These are phyloP conservation scores for Musca domestica DNA, from an alignment of 1,140 invertebrate species.

Conservation along the genomic window DNA sequence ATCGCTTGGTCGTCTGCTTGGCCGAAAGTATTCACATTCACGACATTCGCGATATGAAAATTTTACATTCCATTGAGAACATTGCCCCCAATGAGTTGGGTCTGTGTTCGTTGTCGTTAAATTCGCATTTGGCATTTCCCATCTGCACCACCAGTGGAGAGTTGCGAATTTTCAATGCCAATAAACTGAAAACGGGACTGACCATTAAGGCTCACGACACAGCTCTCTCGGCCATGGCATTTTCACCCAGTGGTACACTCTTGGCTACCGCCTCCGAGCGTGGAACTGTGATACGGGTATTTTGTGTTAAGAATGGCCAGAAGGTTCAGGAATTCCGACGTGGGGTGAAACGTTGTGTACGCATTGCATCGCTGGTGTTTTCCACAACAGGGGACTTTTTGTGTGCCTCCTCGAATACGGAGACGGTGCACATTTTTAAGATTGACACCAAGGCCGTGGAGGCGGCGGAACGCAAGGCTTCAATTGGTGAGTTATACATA, in stretches of 20 bases:
- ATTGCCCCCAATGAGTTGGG: slow-evolving; percentile 94
- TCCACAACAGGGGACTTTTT: slow-evolving; percentile 81
- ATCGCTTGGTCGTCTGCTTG: slow-evolving; percentile 91
- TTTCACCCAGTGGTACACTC: slow-evolving; percentile 81
- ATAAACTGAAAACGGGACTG: slow-evolving; percentile 88
- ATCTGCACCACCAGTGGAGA: slow-evolving; percentile 89
- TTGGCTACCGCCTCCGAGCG: slow-evolving; percentile 94
- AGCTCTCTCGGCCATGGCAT: slow-evolving; percentile 90
- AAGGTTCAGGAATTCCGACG: slow-evolving; percentile 93
- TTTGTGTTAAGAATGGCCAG: slow-evolving; percentile 82
- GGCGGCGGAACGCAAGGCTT: slow-evolving; percentile 40
- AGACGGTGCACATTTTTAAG: slow-evolving; percentile 98
- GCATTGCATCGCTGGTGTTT: slow-evolving; percentile 90
- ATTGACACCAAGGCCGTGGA: slow-evolving; percentile 56
- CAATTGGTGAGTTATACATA: slow-evolving; percentile 30
- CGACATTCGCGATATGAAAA: slow-evolving; percentile 98
- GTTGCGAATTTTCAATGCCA: slow-evolving; percentile 96
- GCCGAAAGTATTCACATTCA: slow-evolving; percentile 98
- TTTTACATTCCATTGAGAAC: slow-evolving; percentile 95
- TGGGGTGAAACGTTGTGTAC: slow-evolving; percentile 92
- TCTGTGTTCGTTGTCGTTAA: slow-evolving; percentile 88
- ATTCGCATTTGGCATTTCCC: slow-evolving; percentile 92
- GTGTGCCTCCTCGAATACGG: slow-evolving; percentile 93
- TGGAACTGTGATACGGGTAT: slow-evolving; percentile 97
- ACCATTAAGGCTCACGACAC: slow-evolving; percentile 96